Base-by-base conservation (phyloP, 2,113 vertebrate genomes). In the Delphinus delphis region DNA sequence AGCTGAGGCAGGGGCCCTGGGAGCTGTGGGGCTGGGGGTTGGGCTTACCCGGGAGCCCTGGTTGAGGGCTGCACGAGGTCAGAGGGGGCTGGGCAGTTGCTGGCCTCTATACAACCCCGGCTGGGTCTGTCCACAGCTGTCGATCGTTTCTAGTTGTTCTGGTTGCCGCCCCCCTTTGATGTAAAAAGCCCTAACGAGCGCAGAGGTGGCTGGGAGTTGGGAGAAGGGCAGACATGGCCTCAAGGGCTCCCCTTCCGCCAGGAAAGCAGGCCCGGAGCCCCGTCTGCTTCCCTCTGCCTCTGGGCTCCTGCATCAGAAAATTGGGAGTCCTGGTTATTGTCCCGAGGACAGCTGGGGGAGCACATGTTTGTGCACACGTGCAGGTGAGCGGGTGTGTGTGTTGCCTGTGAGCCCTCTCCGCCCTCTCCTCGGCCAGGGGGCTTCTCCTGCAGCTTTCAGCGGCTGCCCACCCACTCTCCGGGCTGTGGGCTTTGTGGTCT, bases 331-430 rank as follows among this genome's bases (percentile, higher is more conserved):
- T 44, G n/a, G 47, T 67, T 82, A 10, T 3, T 25, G 38, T 14
- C 55, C 68, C 2, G 18, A 81, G 89, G 47, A 26, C 77, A 81
- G 38, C 25, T 50, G 53, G 25, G 38, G 38, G 67, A 28, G 33
- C 0, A 2, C 17, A 33, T 47, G 12, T 25, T 31, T 84, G 47
- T 4, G 26, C 2, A 1, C 26, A 1, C 0, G 47, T 38, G 25
- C 31, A 60, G 14, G 38, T 12, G 41, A 70, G 58, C 4, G 13
- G 26, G 33, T 70, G 11, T 36, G 38, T 60, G 44, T 11, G 13
- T 20, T 71, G 70, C 38, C 62, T 18, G 50, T 0, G 1, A 58
- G 84, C 15, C 1, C 7, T 60, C 31, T 28, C 17, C 11, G 28
- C 18, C 53, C 33, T 8, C 26, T 55, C 58, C 60, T 12, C 9